A percentile compares a stretch with the other conserved stretches of the same genome.
Evolutionary conservation across 1,140 invertebrate species (phyloP).

Genomic region (Sycobia sp.): DNA sequence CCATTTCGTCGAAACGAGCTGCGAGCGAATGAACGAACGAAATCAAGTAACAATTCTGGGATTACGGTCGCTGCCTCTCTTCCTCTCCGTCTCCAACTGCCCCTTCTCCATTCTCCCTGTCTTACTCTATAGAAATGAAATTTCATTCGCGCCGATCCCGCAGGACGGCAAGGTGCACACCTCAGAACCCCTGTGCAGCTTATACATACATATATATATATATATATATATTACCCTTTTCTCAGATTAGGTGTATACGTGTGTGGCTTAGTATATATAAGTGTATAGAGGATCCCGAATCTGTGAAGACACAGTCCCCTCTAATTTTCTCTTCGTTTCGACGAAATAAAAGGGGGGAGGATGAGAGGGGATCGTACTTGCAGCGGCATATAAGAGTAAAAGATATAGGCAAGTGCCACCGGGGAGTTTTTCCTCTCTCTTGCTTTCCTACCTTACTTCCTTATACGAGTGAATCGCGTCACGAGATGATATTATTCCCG

Average conservation of each 20-base stretch:
- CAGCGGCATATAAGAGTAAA: background rate
- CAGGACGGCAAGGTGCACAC: conserved; percentile 12
- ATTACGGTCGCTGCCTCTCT: conserved; percentile 40
- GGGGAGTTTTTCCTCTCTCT: conserved; percentile 38
- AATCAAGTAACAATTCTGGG: conserved; percentile 51
- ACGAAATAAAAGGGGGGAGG: conserved; percentile 30
- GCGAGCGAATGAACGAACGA: conserved; percentile 34
- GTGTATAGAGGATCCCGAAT: conserved; percentile 32
- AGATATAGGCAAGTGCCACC: conserved; percentile 37
- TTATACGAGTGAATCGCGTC: conserved; percentile 41
- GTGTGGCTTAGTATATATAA: background rate
- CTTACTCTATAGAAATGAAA: conserved; percentile 43
- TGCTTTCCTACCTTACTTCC: too few species aligned
- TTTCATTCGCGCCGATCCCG: conserved; percentile 45
- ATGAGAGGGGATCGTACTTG: too few species aligned
- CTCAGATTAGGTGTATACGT: too few species aligned
- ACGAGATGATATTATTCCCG: conserved; percentile 45
- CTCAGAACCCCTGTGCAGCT: background rate
- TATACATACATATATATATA: conserved; percentile 2
- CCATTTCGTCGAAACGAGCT: conserved; percentile 36
- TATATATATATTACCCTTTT: background rate
- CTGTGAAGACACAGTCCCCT: conserved; percentile 39
- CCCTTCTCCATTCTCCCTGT: too few species aligned
- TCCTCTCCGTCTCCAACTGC: too few species aligned
- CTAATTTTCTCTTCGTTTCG: conserved; percentile 52